A percentile compares a stretch with the other conserved stretches of the same genome.
Conservation (phyloP, 2,888 invertebrate genomes). For the Pristionchus mayeri region DNA sequence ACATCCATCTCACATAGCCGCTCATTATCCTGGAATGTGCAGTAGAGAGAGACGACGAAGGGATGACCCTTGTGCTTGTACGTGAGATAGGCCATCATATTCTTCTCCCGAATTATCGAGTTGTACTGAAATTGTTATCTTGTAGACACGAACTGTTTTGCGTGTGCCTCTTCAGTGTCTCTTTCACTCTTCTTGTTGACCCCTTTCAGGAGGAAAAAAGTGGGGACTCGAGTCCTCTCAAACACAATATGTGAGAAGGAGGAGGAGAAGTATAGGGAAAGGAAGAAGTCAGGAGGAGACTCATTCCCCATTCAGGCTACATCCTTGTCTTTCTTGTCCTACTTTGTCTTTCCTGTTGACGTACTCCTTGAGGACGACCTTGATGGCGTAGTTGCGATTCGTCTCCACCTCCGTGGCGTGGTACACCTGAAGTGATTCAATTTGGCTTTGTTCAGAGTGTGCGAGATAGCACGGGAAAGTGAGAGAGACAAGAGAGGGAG, state of each 20-base stretch:
- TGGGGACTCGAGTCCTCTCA: conserved; percentile 16
- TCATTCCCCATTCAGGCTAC: background rate
- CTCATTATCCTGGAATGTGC: conserved; percentile 94
- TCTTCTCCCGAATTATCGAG: conserved; percentile 93
- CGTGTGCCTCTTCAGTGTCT: background rate
- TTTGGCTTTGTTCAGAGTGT: background rate
- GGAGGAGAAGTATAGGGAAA: background rate
- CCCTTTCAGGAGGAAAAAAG: conserved; percentile 6
- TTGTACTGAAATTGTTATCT: conserved; percentile 80
- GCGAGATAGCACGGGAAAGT: too few species aligned
- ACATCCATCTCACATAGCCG: conserved; percentile 82
- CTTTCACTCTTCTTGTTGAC: conserved; percentile 23
- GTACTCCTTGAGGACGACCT: conserved; percentile 89
- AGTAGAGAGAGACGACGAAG: conserved; percentile 93
- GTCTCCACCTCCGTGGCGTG: conserved; percentile 92
- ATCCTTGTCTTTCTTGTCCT: background rate
- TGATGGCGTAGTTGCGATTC: conserved; percentile 90
- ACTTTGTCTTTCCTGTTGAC: conserved; percentile 54
- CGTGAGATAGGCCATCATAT: conserved; percentile 89
- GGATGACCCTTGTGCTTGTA: conserved; percentile 82
- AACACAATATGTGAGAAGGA: conserved; percentile 7
- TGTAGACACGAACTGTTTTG: background rate
- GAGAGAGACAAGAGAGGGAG: too few species aligned
- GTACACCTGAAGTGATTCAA: conserved; percentile 82
- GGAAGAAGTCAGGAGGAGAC: background rate